A percentile compares a stretch with the other conserved stretches of the same genome.
Evolutionary conservation across 2,113 vertebrate genomes (phyloP).

Genomic region (Pterophyllum scalare): DNA sequence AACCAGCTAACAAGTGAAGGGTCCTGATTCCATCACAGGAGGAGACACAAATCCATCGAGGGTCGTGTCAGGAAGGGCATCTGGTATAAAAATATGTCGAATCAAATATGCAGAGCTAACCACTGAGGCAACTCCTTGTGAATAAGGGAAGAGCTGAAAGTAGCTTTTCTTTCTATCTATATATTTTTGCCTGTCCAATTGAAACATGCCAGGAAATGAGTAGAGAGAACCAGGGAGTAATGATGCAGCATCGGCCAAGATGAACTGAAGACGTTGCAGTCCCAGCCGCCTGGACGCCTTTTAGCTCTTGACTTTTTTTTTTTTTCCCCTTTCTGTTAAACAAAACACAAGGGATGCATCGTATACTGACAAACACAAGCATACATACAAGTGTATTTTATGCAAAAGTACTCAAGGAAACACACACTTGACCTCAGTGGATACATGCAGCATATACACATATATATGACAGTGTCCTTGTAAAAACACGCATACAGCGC

Average conservation of each 20-base stretch:
- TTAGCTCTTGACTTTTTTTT: not conserved
- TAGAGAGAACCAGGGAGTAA: not conserved
- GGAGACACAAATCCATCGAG: too few relatives aligned
- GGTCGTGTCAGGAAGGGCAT: too few relatives aligned
- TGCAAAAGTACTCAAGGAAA: slow-evolving; percentile 27
- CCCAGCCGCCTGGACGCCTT: not conserved
- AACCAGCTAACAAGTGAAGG: not conserved
- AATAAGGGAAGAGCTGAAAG: not conserved
- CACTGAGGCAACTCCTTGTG: not conserved
- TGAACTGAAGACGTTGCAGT: not conserved
- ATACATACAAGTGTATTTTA: slow-evolving; percentile 10
- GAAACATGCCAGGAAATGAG: not conserved
- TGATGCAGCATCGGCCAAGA: not conserved
- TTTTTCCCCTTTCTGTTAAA: not conserved
- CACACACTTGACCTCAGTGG: slow-evolving; percentile 39
- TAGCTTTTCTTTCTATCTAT: not conserved
- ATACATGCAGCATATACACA: not conserved
- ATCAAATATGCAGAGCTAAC: not conserved
- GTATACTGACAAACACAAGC: slow-evolving; percentile 5
- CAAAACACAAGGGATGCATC: slow-evolving; percentile 31
- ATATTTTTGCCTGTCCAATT: not conserved
- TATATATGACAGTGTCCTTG: not conserved
- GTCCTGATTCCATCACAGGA: not conserved
- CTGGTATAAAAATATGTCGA: not conserved
- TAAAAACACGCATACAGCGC: slow-evolving; percentile 29